phyloP scores from a whole-genome alignment of 2,888 invertebrate genomes.

The Acanthococcus lagerstroemiae region DNA sequence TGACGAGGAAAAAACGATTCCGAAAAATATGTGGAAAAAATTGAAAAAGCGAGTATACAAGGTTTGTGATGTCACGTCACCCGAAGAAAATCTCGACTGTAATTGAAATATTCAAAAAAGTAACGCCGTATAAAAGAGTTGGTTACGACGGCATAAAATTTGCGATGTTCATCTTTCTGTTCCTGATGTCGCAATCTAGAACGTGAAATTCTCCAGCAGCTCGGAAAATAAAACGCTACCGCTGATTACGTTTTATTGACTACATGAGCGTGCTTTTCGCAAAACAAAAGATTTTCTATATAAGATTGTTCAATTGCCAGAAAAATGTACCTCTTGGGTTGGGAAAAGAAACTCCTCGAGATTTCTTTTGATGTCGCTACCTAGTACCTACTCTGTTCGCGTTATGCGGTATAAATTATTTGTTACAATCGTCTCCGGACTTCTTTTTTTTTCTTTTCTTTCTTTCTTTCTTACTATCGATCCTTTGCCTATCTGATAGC shows the following conservation, averaged over 20 bases:
- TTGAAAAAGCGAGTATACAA: too few relatives aligned
- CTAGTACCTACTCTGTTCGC: too few relatives aligned
- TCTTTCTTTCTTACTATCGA: neutral
- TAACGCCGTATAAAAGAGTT: neutral
- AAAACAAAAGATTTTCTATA: conserved; percentile 6
- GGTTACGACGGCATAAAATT: neutral
- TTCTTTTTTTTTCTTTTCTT: neutral
- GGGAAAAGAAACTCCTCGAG: neutral
- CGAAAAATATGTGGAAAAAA: too few relatives aligned
- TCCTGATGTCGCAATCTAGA: neutral
- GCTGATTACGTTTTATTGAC: neutral
- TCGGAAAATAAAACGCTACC: neutral
- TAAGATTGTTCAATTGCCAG: conserved; percentile 5
- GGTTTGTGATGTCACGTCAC: too few relatives aligned
- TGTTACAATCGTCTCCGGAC: neutral
- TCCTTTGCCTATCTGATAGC: neutral
- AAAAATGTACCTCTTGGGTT: neutral
- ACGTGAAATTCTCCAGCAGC: conserved; percentile 2
- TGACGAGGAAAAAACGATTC: too few relatives aligned
- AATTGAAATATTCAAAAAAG: neutral
- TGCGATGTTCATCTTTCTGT: neutral
- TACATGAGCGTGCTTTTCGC: neutral
- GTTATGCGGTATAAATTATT: neutral
- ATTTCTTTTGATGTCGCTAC: conserved; percentile 4
- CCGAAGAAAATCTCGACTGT: too few relatives aligned